Evolutionary conservation across 2,113 vertebrate species (phyloP).

Genomic region (Coptodon bakossiorum): DNA sequence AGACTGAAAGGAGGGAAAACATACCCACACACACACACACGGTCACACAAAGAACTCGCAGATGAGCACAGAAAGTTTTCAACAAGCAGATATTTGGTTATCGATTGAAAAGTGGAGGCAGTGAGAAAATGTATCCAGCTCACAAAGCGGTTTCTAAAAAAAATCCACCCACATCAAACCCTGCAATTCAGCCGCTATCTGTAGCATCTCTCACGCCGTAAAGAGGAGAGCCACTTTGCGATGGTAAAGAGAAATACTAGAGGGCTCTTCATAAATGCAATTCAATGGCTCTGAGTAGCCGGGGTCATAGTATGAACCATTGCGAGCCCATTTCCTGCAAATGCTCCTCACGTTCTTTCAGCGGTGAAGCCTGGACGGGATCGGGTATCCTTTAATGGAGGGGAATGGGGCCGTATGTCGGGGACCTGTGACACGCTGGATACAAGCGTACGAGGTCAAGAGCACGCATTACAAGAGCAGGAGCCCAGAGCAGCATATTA

Average conservation of each 20-base stretch:
- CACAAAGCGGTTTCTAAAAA: conserved; percentile 1
- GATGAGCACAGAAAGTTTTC: not conserved
- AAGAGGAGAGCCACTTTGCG: conserved; percentile 30
- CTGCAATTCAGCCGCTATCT: conserved; percentile 36
- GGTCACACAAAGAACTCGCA: not conserved
- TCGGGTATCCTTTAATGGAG: conserved; percentile 72
- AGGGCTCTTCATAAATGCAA: conserved; percentile 46
- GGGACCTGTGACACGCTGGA: conserved; percentile 41
- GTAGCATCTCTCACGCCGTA: conserved; percentile 41
- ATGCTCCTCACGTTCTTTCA: conserved; percentile 16
- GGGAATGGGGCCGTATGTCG: conserved; percentile 19
- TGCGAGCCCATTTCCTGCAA: conserved; percentile 49
- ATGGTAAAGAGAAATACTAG: conserved; percentile 35
- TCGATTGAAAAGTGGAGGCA: not conserved
- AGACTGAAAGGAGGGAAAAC: conserved; percentile 10
- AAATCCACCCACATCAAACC: conserved; percentile 23
- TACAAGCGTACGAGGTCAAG: conserved; percentile 23
- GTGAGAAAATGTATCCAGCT: not conserved
- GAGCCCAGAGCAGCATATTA: not conserved
- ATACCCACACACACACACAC: not conserved
- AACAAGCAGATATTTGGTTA: not conserved
- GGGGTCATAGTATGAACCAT: conserved; percentile 34
- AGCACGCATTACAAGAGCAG: conserved; percentile 19
- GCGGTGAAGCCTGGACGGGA: conserved; percentile 37
- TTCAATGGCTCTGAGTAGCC: conserved; percentile 46